phyloP scores from a whole-genome alignment of 2,113 vertebrate species.

The Ranitomeya variabilis region DNA sequence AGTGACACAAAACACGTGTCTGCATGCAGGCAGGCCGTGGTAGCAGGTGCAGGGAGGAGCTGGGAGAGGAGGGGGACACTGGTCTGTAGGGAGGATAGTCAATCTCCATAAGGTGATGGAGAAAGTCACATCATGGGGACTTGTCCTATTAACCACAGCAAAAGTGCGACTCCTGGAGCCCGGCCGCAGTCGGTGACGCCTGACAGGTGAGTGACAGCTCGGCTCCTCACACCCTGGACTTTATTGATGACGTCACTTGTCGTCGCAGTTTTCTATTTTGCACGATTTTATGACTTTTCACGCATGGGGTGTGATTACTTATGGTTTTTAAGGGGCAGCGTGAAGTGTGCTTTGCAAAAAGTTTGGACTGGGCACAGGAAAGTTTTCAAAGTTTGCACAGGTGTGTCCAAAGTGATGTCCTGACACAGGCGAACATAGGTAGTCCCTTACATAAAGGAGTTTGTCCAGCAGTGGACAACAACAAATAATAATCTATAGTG shows the following conservation, averaged over 20 bases:
- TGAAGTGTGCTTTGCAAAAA: not conserved
- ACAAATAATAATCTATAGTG: too few species aligned
- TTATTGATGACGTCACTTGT: not conserved
- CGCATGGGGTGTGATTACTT: not conserved
- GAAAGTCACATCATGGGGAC: conserved; percentile 25
- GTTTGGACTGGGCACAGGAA: not conserved
- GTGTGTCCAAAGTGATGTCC: not conserved
- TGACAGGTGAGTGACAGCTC: conserved; percentile 23
- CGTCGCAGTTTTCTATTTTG: not conserved
- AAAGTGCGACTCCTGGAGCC: not conserved
- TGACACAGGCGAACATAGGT: not conserved
- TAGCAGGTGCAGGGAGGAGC: conserved; percentile 49
- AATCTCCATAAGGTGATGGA: conserved; percentile 17
- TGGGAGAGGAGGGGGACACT: conserved; percentile 18
- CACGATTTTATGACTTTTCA: not conserved
- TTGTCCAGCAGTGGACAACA: too few species aligned
- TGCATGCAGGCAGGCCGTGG: not conserved
- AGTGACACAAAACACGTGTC: conserved; percentile 39
- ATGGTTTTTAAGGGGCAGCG: not conserved
- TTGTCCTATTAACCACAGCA: not conserved
- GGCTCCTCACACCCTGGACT: not conserved
- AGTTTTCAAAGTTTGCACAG: not conserved
- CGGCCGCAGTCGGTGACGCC: conserved; percentile 20
- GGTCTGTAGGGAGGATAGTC: not conserved
- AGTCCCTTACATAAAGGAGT: too few species aligned